Percentiles rank a stretch among this genome's conserved stretches.
Evolutionary conservation across 1,140 invertebrate genomes (phyloP).

Genomic region (Eumaeus atala): DNA sequence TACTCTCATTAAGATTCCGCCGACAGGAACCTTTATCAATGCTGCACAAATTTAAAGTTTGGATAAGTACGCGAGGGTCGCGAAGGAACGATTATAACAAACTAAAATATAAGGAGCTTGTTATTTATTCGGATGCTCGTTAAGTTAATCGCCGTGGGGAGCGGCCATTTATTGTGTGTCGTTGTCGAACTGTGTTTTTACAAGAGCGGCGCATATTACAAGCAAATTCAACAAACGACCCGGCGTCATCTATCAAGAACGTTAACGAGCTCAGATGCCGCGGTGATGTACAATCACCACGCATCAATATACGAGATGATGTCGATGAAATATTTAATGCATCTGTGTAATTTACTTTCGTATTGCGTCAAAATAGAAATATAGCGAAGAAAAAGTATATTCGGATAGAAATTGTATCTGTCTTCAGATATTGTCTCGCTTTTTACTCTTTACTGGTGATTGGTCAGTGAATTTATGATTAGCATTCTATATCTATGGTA

Average conservation of each 20-base stretch:
- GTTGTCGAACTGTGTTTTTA: constrained; percentile 67
- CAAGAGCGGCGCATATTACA: constrained; percentile 56
- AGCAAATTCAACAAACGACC: constrained; percentile 66
- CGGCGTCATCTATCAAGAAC: constrained; percentile 72
- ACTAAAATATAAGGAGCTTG: constrained; percentile 32
- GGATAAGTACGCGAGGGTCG: constrained; percentile 32
- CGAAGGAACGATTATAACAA: constrained; percentile 21
- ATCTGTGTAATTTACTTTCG: constrained; percentile 46
- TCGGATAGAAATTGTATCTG: too few relatives aligned
- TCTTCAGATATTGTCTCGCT: too few relatives aligned
- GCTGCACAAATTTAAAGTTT: constrained; percentile 27
- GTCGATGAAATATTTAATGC: constrained; percentile 51
- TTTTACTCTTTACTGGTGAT: too few relatives aligned
- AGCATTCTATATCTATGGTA: too few relatives aligned
- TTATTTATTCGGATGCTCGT: constrained; percentile 70
- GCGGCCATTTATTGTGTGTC: constrained; percentile 57
- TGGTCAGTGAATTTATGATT: too few relatives aligned
- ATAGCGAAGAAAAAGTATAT: too few relatives aligned
- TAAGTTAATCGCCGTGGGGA: constrained; percentile 67
- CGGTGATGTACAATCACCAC: constrained; percentile 60
- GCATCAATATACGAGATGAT: constrained; percentile 59
- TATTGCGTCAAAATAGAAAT: constrained; percentile 37
- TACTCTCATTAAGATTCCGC: constrained; percentile 35
- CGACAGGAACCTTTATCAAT: constrained; percentile 32
- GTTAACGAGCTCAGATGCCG: constrained; percentile 67